These are phyloP conservation scores for Cichladusa arquata DNA, from an alignment of 2,113 vertebrate species.

Conservation along the genomic window DNA sequence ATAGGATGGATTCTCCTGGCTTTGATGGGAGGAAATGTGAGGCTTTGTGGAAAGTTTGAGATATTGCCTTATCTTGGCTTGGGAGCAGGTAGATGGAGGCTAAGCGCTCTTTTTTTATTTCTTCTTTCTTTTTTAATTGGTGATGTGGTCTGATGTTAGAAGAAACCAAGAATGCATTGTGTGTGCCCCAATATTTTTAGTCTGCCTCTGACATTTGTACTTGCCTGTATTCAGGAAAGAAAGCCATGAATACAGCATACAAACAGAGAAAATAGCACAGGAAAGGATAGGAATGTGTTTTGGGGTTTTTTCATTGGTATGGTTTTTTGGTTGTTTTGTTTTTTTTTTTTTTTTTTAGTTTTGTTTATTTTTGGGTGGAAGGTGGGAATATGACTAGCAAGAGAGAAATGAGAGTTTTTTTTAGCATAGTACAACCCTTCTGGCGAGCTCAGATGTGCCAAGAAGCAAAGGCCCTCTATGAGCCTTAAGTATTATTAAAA, in stretches of 20 bases:
- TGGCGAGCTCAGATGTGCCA: neutral
- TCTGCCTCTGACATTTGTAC: neutral
- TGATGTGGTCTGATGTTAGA: neutral
- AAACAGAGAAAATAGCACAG: neutral
- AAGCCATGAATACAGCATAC: neutral
- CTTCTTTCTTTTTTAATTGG: neutral
- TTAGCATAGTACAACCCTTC: neutral
- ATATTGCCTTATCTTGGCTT: neutral
- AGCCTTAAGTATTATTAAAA: neutral
- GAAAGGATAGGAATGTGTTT: neutral
- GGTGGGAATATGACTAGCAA: neutral
- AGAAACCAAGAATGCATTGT: neutral
- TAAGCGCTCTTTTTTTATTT: neutral
- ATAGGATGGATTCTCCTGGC: neutral
- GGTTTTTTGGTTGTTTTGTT: neutral
- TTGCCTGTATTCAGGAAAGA: neutral
- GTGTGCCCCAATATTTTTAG: neutral
- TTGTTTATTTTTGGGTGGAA: neutral
- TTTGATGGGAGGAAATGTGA: neutral
- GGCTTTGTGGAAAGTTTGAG: neutral
- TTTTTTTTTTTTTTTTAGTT: neutral
- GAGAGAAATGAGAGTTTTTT: neutral
- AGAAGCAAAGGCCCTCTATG: neutral
- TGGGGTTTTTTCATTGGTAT: neutral
- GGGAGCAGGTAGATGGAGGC: neutral